Conservation (phyloP, 1,140 invertebrate genomes). For the Drosophila carrolli region DNA sequence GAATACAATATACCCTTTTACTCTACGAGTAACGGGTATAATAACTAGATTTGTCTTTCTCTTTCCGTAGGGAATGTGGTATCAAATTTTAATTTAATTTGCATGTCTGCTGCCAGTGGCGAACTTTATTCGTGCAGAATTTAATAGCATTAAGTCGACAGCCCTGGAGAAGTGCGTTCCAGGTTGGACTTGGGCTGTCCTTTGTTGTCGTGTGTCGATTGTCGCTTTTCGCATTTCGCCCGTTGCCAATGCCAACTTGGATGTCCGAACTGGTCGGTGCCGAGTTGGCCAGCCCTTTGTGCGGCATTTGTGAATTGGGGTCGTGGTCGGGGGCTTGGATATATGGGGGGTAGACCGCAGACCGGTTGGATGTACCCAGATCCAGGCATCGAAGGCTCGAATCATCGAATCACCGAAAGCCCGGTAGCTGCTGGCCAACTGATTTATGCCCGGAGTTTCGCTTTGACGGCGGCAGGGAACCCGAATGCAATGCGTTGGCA, state of each 20-base stretch:
- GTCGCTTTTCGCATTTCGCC: conserved; percentile 3
- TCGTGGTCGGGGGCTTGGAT: not conserved
- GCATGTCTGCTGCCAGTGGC: conserved; percentile 3
- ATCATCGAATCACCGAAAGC: conserved; percentile 33
- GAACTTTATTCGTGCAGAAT: conserved; percentile 12
- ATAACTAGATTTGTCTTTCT: not conserved
- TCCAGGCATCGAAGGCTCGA: conserved; percentile 21
- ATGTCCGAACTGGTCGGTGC: conserved; percentile 21
- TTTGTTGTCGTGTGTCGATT: conserved; percentile 18
- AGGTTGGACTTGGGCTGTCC: not conserved
- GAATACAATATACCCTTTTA: no score
- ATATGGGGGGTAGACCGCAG: not conserved
- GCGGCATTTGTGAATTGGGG: conserved; percentile 6
- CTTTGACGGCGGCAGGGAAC: not conserved
- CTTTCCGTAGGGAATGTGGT: no score
- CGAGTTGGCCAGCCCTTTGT: conserved; percentile 34
- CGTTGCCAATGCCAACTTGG: conserved; percentile 38
- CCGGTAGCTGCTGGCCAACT: conserved; percentile 67
- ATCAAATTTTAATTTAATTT: conserved; percentile 22
- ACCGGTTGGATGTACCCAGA: not conserved
- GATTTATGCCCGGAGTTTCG: conserved; percentile 62
- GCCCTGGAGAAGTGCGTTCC: conserved; percentile 3
- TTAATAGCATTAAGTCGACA: conserved; percentile 14
- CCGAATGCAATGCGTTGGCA: conserved; percentile 29
- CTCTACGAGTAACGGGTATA: no score